These are phyloP conservation scores for Heliothis subflexa DNA, from an alignment of 1,140 invertebrate genomes.

Conservation along the genomic window DNA sequence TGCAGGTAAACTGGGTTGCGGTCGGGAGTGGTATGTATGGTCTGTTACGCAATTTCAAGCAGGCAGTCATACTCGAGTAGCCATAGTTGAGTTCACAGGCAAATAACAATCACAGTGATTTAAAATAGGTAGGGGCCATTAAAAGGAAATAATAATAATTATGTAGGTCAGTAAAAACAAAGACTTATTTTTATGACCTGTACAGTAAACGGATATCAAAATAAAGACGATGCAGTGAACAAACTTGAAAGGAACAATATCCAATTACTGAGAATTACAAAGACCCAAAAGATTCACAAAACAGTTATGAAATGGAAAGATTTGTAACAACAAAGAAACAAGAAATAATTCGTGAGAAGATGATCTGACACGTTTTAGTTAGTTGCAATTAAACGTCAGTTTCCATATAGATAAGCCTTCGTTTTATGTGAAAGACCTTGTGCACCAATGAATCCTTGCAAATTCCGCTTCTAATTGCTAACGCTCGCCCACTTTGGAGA, in stretches of 20 bases:
- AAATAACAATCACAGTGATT: background rate
- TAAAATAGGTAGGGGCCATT: background rate
- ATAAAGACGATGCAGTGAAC: background rate
- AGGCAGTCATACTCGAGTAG: slow-evolving; percentile 18
- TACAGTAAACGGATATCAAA: background rate
- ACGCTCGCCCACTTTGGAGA: slow-evolving; percentile 5
- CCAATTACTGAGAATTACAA: too few relatives aligned
- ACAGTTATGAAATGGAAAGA: slow-evolving; percentile 1
- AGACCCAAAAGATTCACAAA: background rate
- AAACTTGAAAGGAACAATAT: too few relatives aligned
- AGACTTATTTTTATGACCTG: background rate
- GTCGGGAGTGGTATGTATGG: slow-evolving; percentile 40
- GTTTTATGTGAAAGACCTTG: slow-evolving; percentile 47
- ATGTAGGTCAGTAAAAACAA: background rate
- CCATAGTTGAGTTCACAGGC: background rate
- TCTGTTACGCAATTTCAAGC: slow-evolving; percentile 42
- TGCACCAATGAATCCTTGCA: slow-evolving; percentile 48
- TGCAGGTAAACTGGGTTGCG: slow-evolving; percentile 43
- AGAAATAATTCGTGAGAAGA: slow-evolving; percentile 15
- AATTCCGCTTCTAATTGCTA: slow-evolving; percentile 24
- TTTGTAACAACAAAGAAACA: slow-evolving; percentile 1
- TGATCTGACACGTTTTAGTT: slow-evolving; percentile 14
- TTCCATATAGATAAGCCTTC: slow-evolving; percentile 18
- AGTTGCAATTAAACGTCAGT: slow-evolving; percentile 11
- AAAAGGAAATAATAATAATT: background rate